Base-by-base conservation (phyloP, 35 echinoderm and acorn worm species). In the Heliocidaris tuberculata region DNA sequence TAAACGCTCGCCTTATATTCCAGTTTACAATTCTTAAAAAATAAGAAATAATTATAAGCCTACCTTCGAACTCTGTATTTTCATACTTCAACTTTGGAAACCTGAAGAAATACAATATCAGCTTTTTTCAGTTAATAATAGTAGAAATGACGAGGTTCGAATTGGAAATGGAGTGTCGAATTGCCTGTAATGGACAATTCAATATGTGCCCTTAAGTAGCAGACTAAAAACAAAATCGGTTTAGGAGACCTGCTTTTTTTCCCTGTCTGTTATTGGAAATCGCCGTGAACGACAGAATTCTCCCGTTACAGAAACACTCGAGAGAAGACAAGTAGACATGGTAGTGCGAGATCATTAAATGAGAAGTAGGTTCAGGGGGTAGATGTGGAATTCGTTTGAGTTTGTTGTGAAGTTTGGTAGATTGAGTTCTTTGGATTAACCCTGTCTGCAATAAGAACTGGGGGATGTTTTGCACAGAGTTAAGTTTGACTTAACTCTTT, bases 201-300 rank as follows among this genome's bases (percentile, higher is more conserved):
- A 78, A 78, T 78, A 78, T 78, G 65, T 78, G 65, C 65, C 65
- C 65, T 78, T 24, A n/a, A 78, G 65, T 78, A n/a, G 65, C 4
- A 78, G 65, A 78, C 65, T 78, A 78, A 78, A 56, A 78, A 78
- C 65, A 78, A 78, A 78, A 78, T 78, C 65, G 65, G 27, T 19
- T 19, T 78, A 24, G 65, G 27, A 78, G 65, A 78, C 65, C 65
- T 78, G 65, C 21, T 78, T 78, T 78, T 78, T 19, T 15, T 60
- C 17, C 65, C 0, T 24, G 65, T 78, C 65, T 78, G 27, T 78
- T 78, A 78, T 78, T 78, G 65, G 65, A 78, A 78, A 78, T 78
- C 65, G 4, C 65, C 21, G 65, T 78, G 65, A 78, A 78, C 65
- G 65, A 29, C 65, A 29, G 65, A 78, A 78, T 78, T 78, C 65